Evolutionary conservation across 37 sponge, comb jelly and placozoan genomes (phyloP).

Genomic region (Hexactinellida sp.): DNA sequence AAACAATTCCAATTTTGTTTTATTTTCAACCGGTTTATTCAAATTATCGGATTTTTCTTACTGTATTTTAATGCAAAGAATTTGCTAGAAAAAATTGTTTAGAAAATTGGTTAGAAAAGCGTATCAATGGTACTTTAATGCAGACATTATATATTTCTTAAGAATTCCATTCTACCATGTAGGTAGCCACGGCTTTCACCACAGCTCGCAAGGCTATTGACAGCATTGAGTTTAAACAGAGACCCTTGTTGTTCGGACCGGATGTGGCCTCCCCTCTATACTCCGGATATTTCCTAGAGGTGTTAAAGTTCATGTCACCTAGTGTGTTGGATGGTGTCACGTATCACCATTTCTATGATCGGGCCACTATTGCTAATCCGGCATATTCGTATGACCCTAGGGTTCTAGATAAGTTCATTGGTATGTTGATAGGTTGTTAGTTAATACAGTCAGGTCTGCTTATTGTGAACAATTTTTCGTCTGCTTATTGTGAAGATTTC

Average conservation of each 20-base stretch:
- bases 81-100: too few relatives aligned
- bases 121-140: too few relatives aligned
- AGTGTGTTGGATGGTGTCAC: background rate
- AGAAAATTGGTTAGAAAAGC: too few relatives aligned
- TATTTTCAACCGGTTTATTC: too few relatives aligned
- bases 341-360: conserved; percentile 11
- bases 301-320: background rate
- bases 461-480: too few relatives aligned
- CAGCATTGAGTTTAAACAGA: background rate
- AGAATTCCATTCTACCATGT: background rate
- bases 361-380: background rate
- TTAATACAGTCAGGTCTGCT: background rate
- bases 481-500: background rate
- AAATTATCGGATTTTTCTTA: too few relatives aligned
- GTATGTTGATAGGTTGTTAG: background rate
- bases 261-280: background rate
- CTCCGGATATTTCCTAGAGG: background rate
- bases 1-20: too few relatives aligned
- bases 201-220: background rate
- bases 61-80: too few relatives aligned
- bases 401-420: background rate
- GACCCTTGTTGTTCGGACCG: background rate
- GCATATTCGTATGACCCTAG: background rate
- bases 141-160: too few relatives aligned
- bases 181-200: background rate